Conservation (phyloP, 2,888 invertebrate species). For the Thelaira solivaga region DNA sequence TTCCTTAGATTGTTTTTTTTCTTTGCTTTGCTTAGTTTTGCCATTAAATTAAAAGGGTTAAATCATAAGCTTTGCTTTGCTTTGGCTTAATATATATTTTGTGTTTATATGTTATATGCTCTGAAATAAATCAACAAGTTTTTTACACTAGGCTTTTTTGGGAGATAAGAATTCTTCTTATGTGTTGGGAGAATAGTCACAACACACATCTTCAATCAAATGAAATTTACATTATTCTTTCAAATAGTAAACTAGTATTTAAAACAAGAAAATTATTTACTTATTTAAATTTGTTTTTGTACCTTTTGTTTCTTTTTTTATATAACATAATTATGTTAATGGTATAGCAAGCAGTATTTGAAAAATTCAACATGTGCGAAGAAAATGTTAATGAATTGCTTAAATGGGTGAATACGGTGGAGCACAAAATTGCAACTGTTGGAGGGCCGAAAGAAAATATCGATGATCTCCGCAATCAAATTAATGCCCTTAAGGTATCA, state of each 20-base stretch:
- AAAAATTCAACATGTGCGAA: slow-evolving; percentile 94
- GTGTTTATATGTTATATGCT: slow-evolving; percentile 47
- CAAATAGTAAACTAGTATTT: no score
- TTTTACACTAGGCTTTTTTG: slow-evolving; percentile 37
- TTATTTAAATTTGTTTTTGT: no score
- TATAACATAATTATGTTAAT: background rate
- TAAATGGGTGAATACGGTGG: slow-evolving; percentile 91
- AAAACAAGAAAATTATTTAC: no score
- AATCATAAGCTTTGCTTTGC: slow-evolving; percentile 11
- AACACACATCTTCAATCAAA: no score
- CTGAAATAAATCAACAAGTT: slow-evolving; percentile 27
- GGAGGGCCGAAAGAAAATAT: slow-evolving; percentile 91
- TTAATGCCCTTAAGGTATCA: slow-evolving; percentile 88
- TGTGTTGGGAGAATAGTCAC: slow-evolving; percentile 11
- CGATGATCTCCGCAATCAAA: slow-evolving; percentile 92
- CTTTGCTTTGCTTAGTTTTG: slow-evolving; percentile 27
- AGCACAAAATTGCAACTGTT: slow-evolving; percentile 89
- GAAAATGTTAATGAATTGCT: slow-evolving; percentile 89
- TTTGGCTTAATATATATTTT: slow-evolving; percentile 56
- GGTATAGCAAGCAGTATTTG: slow-evolving; percentile 93
- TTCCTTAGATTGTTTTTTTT: background rate
- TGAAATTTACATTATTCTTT: no score
- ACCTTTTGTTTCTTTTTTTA: background rate
- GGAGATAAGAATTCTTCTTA: slow-evolving; percentile 7
- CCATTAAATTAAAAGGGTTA: background rate